Percentiles rank a stretch among this genome's conserved stretches.
Evolutionary conservation across 2,888 invertebrate genomes (phyloP).

Genomic region (Anagyrus pseudococci): DNA sequence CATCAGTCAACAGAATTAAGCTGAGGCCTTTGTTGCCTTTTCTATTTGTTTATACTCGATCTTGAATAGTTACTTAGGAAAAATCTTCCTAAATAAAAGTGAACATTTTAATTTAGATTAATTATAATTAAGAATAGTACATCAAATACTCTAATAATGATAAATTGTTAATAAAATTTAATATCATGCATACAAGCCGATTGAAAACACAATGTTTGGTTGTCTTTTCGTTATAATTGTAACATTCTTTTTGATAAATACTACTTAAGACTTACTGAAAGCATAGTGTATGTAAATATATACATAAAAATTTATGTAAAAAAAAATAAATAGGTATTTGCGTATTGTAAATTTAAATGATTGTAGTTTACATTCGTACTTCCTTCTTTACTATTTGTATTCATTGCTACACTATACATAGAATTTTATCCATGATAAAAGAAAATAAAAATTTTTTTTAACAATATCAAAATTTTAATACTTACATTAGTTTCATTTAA

Average conservation of each 20-base stretch:
- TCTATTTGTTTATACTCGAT: conserved; percentile 23
- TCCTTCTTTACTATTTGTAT: too few species aligned
- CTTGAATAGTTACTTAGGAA: conserved; percentile 12
- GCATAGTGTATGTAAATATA: conserved; percentile 40
- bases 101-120: conserved; percentile 11
- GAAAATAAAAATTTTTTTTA: too few species aligned
- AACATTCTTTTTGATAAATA: conserved; percentile 25
- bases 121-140: conserved; percentile 13
- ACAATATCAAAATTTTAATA: too few species aligned
- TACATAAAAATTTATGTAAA: conserved; percentile 40
- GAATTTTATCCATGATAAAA: too few species aligned
- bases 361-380: too few species aligned
- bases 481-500: too few species aligned
- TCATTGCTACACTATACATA: too few species aligned
- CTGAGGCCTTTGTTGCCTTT: conserved; percentile 15
- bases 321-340: conserved; percentile 39
- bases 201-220: conserved; percentile 25
- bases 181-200: conserved; percentile 30
- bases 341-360: too few species aligned
- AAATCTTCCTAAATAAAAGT: conserved; percentile 15
- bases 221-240: conserved; percentile 20
- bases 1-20: not conserved
- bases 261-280: conserved; percentile 35
- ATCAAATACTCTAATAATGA: conserved; percentile 37
- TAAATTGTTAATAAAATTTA: conserved; percentile 33